Evolutionary conservation across 2,113 vertebrate genomes (phyloP), one percentile per base, ranked within the genome.

Genomic region (Dipodomys merriami): DNA sequence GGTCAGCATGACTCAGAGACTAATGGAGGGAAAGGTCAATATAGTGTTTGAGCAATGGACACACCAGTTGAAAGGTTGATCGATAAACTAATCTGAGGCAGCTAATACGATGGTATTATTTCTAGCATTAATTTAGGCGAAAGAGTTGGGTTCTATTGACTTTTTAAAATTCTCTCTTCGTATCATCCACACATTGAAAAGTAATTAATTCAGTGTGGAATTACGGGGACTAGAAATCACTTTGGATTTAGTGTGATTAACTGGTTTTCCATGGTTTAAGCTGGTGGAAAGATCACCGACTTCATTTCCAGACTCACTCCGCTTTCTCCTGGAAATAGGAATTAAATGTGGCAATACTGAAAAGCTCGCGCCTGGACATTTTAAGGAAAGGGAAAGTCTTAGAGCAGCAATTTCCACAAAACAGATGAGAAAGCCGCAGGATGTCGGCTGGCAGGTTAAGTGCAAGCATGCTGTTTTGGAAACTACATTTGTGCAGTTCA

Each of bases 131-230:
- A 94, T 83, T 92, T 76, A 89, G 49, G 18, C 18, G 68, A 86
- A 94, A 91, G 62, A 95, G 62, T 19, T 84, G 39, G 23, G 73
- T 23, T 93, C 57, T 89, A 94, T 90, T 87, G 93, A 92, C 39
- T 93, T 96, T 46, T 95, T 94, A 82, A 94, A 69, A 86, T 79
- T 30, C 33, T 95, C 13, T 74, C 18, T 85, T 93, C 68, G 86
- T 62, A 65, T 77, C 88, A 83, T 22, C 27, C 78, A 86, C 15
- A 86, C 53, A 86, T 16, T 86, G 72, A 64, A 87, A 79, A 88
- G 79, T 79, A 89, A 91, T 90, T 73, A 87, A 82, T 80, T 80
- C 4, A 3, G 81, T 79, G 67, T 67, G 6, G n/a, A 93, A 83
- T 92, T 90, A 82, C 25, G 39, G 44, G 23, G 19, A 83, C 78